Base-by-base conservation (phyloP, 1,140 invertebrate genomes). In the Aricia agestis region DNA sequence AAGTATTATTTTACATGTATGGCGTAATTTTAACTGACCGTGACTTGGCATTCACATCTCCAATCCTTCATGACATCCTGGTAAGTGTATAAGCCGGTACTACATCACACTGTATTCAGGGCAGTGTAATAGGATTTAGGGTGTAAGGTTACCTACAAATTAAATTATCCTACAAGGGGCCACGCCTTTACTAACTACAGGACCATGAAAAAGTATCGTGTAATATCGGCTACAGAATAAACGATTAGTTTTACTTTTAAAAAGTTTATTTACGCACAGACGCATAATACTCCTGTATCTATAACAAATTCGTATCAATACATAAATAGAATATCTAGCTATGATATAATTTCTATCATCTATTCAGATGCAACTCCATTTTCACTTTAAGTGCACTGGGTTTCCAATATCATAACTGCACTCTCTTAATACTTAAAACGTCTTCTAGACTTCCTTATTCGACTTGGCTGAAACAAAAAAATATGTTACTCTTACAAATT, bases 391-490 rank as follows among this genome's bases (percentile, higher is more conserved):
- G 71, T 79, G 72, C 74, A 70, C 69, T 77, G 77, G 75, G 79
- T 78, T 63, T 19, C 17, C 79, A 76, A 74, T 73, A 72, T 72
- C 76, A 79, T 80, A 76, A 81, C 78, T 82, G 78, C 77, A 74
- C 67, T 75, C 76, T 78, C 74, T 77, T 90, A 86, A 87, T 88
- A 87, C 84, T 85, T 82, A 76, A 75, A 36, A 58, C 75, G 70
- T 58, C 80, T 66, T 10, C 52, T 45, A 42, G 5, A 61, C 81
- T 52, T 52, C 45, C 13, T 52, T 86, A 90, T 63, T 90, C 88
- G 70, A 83, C 83, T 83, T 89, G 84, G 61, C 88, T 90, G 82
- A 70, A 89, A 89, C 67, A 74, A n/a, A 74, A 76, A 67, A 57
- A 77, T 67, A 72, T 13, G 41, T 67, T 71, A 71, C 25, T 42